Evolutionary conservation across 2,797 vertebrate genomes (phyloP).

Genomic region (Zenarchopterus dispar): DNA sequence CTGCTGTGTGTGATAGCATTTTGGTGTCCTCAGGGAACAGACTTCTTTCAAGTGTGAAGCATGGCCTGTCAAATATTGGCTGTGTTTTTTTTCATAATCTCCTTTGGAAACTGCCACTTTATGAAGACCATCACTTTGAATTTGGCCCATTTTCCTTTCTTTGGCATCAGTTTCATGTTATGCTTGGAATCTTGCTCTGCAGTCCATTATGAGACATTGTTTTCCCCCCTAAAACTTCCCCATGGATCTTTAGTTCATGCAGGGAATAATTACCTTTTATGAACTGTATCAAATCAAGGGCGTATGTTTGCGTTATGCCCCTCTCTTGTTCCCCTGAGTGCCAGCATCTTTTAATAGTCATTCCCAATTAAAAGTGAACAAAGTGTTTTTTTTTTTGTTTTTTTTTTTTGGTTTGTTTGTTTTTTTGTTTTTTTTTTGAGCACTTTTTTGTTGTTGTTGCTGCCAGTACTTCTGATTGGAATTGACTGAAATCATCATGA

Average conservation of each 20-base stretch:
- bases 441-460: no score
- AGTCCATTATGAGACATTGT: not conserved
- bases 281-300: no score
- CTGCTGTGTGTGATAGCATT: conserved; percentile 24
- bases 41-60: conserved; percentile 31
- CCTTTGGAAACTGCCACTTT: conserved; percentile 27
- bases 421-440: no score
- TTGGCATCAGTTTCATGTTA: conserved; percentile 9
- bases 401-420: no score
- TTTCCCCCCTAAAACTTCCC: not conserved
- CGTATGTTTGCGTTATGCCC: no score
- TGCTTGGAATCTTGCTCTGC: conserved; percentile 2
- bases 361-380: no score
- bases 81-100: conserved; percentile 28
- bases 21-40: conserved; percentile 37
- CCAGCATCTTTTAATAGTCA: no score
- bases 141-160: conserved; percentile 7
- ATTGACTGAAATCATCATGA: no score
- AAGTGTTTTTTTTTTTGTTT: no score
- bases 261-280: no score
- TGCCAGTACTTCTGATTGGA: no score
- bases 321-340: no score
- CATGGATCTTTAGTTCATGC: not conserved
- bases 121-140: conserved; percentile 29
- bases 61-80: conserved; percentile 53